Evolutionary conservation across 2,888 invertebrate species (phyloP).

Genomic region (Eupithecia insigniata): DNA sequence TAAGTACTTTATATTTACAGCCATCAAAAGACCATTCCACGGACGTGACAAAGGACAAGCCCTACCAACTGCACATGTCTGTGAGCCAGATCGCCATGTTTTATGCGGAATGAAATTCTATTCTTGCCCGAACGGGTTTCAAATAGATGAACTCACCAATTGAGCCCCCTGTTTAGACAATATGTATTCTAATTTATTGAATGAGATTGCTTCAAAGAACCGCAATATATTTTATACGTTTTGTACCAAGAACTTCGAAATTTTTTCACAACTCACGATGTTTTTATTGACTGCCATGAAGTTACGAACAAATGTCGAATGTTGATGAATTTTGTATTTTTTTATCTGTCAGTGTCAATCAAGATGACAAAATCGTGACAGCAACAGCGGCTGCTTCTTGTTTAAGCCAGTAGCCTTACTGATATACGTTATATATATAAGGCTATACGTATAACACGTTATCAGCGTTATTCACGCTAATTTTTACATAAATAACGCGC

Average conservation of each 20-base stretch:
- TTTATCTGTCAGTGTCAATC: neutral
- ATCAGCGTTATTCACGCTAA: too few relatives aligned
- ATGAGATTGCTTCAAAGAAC: constrained; percentile 11
- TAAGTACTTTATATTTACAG: constrained; percentile 49
- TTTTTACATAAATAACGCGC: too few relatives aligned
- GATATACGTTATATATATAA: too few relatives aligned
- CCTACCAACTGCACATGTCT: constrained; percentile 80
- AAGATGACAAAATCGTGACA: neutral
- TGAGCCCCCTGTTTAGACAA: constrained; percentile 51
- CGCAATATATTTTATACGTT: constrained; percentile 12
- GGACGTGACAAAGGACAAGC: constrained; percentile 70
- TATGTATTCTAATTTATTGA: constrained; percentile 21
- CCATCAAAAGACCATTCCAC: constrained; percentile 62
- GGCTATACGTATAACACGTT: too few relatives aligned
- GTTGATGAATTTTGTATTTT: neutral
- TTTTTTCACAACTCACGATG: constrained; percentile 63
- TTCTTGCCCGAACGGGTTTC: constrained; percentile 52
- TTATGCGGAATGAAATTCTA: constrained; percentile 59
- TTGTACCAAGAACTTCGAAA: constrained; percentile 5
- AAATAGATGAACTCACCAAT: constrained; percentile 67
- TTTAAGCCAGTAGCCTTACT: too few relatives aligned
- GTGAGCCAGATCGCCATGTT: constrained; percentile 75
- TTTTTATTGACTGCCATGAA: constrained; percentile 74
- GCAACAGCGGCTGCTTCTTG: too few relatives aligned
- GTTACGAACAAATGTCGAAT: neutral